Conservation (phyloP, 2,888 invertebrate genomes). For the Oxycera nigricornis region DNA sequence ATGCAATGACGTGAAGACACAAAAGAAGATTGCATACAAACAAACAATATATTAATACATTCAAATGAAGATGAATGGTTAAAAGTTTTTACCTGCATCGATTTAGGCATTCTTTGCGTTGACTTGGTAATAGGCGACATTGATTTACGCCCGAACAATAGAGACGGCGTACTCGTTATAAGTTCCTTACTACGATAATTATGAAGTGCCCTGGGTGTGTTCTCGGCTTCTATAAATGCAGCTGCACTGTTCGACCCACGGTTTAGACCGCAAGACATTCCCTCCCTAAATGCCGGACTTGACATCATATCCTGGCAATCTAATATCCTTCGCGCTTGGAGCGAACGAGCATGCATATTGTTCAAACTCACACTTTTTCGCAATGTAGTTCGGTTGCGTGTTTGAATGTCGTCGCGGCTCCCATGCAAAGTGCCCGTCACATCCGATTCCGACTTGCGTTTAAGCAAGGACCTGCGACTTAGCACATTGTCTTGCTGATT, state of each 20-base stretch:
- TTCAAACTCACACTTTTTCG: slow-evolving; percentile 22
- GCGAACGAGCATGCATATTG: neutral
- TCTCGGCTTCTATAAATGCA: neutral
- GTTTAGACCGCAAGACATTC: no score
- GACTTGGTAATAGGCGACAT: slow-evolving; percentile 91
- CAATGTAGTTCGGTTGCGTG: neutral
- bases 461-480: neutral
- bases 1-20: no score
- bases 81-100: slow-evolving; percentile 92
- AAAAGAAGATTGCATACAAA: no score
- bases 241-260: neutral
- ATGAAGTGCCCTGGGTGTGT: slow-evolving; percentile 50
- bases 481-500: neutral
- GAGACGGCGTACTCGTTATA: slow-evolving; percentile 58
- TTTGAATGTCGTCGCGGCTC: neutral
- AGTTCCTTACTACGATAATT: slow-evolving; percentile 56
- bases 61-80: no score
- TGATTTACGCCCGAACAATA: slow-evolving; percentile 70
- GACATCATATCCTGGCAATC: no score
- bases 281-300: no score
- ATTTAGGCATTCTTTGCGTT: slow-evolving; percentile 83
- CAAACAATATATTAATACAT: no score
- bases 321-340: no score
- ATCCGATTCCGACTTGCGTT: slow-evolving; percentile 9
- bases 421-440: neutral